phyloP scores from a whole-genome alignment of 2,888 invertebrate genomes.

The Acholoe squamosa region DNA sequence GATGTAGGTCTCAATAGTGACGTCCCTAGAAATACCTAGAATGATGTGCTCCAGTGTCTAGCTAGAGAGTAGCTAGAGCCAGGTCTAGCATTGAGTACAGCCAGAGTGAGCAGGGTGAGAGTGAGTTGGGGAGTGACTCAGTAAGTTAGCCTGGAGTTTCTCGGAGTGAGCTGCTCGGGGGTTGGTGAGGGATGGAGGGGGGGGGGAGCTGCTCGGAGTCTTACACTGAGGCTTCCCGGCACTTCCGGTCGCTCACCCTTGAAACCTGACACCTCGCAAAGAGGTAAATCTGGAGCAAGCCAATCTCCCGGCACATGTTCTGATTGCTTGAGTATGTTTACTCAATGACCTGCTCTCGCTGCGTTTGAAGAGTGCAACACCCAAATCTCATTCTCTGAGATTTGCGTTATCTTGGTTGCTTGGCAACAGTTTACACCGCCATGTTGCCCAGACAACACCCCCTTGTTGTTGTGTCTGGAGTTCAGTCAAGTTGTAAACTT shows the following conservation, averaged over 20 bases:
- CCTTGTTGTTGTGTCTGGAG: background rate
- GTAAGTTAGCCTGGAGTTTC: background rate
- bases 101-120: background rate
- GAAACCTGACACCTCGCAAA: constrained; percentile 9
- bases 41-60: background rate
- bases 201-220: background rate
- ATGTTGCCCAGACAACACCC: background rate
- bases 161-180: background rate
- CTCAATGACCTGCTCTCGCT: background rate
- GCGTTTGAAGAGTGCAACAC: background rate
- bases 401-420: constrained; percentile 2
- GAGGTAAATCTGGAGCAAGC: background rate
- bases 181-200: background rate
- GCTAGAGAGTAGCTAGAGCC: background rate
- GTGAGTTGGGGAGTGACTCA: background rate
- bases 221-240: background rate
- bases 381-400: background rate
- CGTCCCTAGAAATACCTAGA: background rate
- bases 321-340: background rate
- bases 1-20: too few species aligned
- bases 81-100: background rate
- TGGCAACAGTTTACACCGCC: background rate
- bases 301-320: background rate
- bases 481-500: too few species aligned
- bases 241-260: background rate